These are phyloP conservation scores for Steatocranus sp. DNA, from an alignment of 2,797 vertebrate genomes.

Conservation along the genomic window DNA sequence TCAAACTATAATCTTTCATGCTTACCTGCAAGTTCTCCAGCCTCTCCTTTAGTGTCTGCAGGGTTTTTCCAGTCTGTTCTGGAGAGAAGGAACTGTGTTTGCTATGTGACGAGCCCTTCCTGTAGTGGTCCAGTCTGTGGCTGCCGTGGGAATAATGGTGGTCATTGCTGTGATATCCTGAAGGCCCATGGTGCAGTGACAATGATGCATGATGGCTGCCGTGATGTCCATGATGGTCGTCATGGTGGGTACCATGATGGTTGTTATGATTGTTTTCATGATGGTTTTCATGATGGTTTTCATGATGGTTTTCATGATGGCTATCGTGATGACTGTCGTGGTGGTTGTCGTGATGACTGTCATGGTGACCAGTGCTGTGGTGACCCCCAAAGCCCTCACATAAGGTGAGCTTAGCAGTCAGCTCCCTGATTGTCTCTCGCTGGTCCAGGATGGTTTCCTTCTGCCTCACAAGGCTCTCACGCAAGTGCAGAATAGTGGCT, in stretches of 20 bases:
- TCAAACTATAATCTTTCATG: neutral
- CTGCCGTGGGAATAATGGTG: slow-evolving; percentile 51
- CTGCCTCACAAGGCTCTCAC: slow-evolving; percentile 81
- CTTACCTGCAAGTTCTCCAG: slow-evolving; percentile 81
- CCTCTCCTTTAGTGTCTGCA: slow-evolving; percentile 80
- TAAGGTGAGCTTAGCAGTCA: slow-evolving; percentile 80
- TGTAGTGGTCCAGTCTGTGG: slow-evolving; percentile 66
- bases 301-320: neutral
- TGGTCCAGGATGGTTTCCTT: slow-evolving; percentile 84
- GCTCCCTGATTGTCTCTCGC: slow-evolving; percentile 80
- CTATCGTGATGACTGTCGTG: slow-evolving; percentile 29
- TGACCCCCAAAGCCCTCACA: slow-evolving; percentile 77
- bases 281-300: rapidly evolving
- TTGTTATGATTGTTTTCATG: neutral
- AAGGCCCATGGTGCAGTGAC: slow-evolving; percentile 37
- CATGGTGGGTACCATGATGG: slow-evolving; percentile 5
- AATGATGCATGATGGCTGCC: slow-evolving; percentile 3
- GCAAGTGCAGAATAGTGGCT: slow-evolving; percentile 80
- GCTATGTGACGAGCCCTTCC: slow-evolving; percentile 49
- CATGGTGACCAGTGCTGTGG: slow-evolving; percentile 38
- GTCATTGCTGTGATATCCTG: slow-evolving; percentile 48
- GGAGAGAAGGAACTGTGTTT: slow-evolving; percentile 67
- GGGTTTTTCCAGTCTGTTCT: slow-evolving; percentile 77
- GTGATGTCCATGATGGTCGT: slow-evolving; percentile 35
- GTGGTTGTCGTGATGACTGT: slow-evolving; percentile 16